Evolutionary conservation across 1,140 invertebrate genomes (phyloP), one percentile per base, ranked within the genome.

Genomic region (Atopsyche davidsoni): DNA sequence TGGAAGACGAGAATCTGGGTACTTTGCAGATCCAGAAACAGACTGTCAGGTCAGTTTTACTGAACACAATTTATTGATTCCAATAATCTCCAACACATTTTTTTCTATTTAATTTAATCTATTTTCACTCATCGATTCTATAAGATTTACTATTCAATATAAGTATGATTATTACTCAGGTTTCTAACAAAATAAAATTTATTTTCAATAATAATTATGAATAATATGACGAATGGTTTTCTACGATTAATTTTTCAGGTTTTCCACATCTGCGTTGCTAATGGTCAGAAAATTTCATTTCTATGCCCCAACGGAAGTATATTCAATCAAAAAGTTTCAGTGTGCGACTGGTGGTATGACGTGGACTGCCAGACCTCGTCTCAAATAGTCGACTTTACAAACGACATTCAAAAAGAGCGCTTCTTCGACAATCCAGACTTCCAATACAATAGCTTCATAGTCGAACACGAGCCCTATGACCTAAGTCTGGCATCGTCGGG

Each of bases 241-340:
- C 24, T 17, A 48, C 16, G 10, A 25, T 40, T 39, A 28, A 21
- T 38, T 16, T 45, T 48, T 57, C 62, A 75, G 66, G 72, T 70
- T 7, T 78, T 73, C 61, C 74, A 76, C 57, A 68, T 76, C 49
- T 78, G 76, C 54, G 64, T 73, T 42, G 62, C 62, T 19, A 68
- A 65, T 34, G 73, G 72, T 3, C 64, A 66, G 6, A 71, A 76
- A 32, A 70, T 75, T 32, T 18, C 60, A 3, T 79, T 80, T 60
- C 62, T 79, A 2, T 81, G 79, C 61, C 76, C 79, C 1, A 79
- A 79, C 53, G 77, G 77, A 21, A 81, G 77, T 3, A 57, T 80
- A 21, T 81, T 81, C 63, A 78, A 73, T 58, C 78, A 80, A 62
- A 69, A 72, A 18, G 63, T 70, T 28, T 64, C 77, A 2, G 70